Evolutionary conservation across 1,140 invertebrate genomes (phyloP).

Genomic region (Drosophila bipectinata): DNA sequence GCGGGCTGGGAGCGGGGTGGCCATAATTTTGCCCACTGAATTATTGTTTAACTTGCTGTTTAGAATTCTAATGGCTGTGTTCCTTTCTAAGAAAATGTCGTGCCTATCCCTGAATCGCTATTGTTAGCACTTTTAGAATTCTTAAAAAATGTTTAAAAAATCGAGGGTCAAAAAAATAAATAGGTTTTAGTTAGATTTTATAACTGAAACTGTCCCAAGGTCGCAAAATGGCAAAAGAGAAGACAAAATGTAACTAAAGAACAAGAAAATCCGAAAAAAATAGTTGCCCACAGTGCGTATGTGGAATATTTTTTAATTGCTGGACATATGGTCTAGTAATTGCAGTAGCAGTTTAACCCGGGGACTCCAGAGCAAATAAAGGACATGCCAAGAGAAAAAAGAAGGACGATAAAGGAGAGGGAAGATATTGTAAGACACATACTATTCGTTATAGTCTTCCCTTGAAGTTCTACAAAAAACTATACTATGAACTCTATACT

Average conservation of each 20-base stretch:
- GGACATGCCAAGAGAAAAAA: neutral
- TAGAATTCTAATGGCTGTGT: constrained; percentile 40
- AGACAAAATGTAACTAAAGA: constrained; percentile 23
- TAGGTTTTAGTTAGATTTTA: no score
- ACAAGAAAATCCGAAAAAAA: constrained; percentile 32
- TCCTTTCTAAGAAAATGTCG: neutral
- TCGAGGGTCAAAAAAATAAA: constrained; percentile 20
- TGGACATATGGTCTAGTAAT: constrained; percentile 70
- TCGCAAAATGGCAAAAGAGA: constrained; percentile 25
- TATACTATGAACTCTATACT: no score
- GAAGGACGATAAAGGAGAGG: neutral
- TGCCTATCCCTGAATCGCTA: neutral
- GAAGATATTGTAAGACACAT: neutral
- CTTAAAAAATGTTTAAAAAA: constrained; percentile 13
- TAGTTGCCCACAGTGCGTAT: constrained; percentile 60
- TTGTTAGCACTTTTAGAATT: neutral
- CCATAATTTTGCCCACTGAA: constrained; percentile 53
- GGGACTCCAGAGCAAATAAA: constrained; percentile 16
- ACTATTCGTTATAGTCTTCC: neutral
- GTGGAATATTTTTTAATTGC: constrained; percentile 74
- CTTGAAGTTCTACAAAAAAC: neutral
- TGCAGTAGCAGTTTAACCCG: constrained; percentile 57
- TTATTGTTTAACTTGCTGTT: constrained; percentile 66
- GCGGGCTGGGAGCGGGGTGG: constrained; percentile 6
- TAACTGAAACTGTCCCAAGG: constrained; percentile 29